Evolutionary conservation across 2,888 invertebrate species (phyloP).

Genomic region (Caenorhabditis sp.): DNA sequence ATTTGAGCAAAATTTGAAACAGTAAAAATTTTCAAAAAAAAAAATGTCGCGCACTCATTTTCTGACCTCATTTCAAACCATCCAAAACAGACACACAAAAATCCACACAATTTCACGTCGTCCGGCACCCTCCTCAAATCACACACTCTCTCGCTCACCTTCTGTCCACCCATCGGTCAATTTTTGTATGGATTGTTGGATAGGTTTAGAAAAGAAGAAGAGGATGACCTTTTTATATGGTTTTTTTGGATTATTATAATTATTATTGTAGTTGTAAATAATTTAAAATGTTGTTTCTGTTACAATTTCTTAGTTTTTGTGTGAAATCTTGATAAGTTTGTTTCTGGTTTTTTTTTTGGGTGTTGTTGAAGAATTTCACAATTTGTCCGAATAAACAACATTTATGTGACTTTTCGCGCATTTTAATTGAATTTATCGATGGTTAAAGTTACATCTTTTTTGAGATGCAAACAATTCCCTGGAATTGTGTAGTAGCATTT

Average conservation of each 20-base stretch:
- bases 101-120: neutral
- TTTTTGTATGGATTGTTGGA: neutral
- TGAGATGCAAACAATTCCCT: too few relatives aligned
- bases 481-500: too few relatives aligned
- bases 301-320: too few relatives aligned
- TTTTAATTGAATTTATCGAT: neutral
- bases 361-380: too few relatives aligned
- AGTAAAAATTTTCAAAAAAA: too few relatives aligned
- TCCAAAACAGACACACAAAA: too few relatives aligned
- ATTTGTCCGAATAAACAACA: neutral
- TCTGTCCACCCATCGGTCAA: neutral
- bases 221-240: neutral
- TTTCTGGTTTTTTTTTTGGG: too few relatives aligned
- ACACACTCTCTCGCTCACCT: neutral
- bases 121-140: neutral
- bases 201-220: neutral
- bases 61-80: neutral
- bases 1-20: too few relatives aligned
- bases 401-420: neutral
- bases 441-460: neutral
- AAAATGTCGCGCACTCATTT: neutral
- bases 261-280: too few relatives aligned
- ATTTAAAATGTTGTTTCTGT: too few relatives aligned
- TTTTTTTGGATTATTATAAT: neutral
- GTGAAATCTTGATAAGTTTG: too few relatives aligned